Base-by-base conservation (phyloP, 2,113 vertebrate species). In the Engystomops pustulosus region DNA sequence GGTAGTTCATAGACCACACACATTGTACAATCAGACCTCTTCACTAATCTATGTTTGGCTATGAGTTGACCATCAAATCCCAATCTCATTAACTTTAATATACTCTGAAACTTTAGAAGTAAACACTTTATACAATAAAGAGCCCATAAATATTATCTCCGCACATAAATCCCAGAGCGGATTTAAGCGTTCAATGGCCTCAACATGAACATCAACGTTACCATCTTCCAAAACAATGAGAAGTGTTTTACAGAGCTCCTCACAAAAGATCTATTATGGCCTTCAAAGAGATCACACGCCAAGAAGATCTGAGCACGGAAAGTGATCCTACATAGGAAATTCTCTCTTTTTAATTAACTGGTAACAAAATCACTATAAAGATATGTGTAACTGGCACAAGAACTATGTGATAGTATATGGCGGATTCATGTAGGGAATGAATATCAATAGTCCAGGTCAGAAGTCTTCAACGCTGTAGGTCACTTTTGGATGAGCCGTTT, bases 261-360 rank as follows among this genome's bases (percentile, higher is more conserved):
- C 32, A 72, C 67, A 72, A 82, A 36, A 60, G 51, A 9, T 72
- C 80, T 60, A 58, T 58, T 72, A 60, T 72, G 51, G 12, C n/a
- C 51, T 44, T 58, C 80, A 72, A 82, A 82, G 30, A 12, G 30
- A 58, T 60, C 9, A 20, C 68, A 7, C 70, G 12, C 18, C 58
- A 72, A n/a, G 20, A 53, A 51, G 34, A 82, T 44, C 51, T 55
- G 32, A 82, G 68, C 51, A 58, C 17, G 34, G 51, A 18, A 44
- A 38, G 49, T 72, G 72, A 82, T 72, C 68, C 49, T 6, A 17
- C 6, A 18, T 55, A 58, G 58, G 30, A 44, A 20, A 60, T 55
- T 18, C 45, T 53, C 47, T 53, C 30, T 38, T 70, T n/a, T n/a
- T 81, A 81, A 71, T 81, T 70, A 81, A 81, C 47, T 38, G 32